A percentile compares a stretch with the other conserved stretches of the same genome.
Evolutionary conservation across 2,113 vertebrate species (phyloP).

Genomic region (Eretmodus cyanostictus): DNA sequence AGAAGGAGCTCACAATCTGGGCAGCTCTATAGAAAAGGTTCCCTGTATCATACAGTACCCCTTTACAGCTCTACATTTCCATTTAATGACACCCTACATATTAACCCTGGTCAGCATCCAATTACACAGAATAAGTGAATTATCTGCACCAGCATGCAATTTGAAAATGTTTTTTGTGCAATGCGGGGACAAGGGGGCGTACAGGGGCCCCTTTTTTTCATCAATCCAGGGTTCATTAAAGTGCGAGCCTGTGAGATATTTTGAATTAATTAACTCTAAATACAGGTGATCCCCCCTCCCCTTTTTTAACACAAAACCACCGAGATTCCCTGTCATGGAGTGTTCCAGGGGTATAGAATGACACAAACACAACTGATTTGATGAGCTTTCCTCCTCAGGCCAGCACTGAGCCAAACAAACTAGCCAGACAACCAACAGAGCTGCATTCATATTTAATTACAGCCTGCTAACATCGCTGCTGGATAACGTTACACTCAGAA

Average conservation of each 20-base stretch:
- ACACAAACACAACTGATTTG: constrained; percentile 68
- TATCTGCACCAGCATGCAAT: constrained; percentile 94
- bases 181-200: constrained; percentile 42
- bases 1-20: constrained; percentile 89
- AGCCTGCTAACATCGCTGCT: constrained; percentile 56
- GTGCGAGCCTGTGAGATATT: constrained; percentile 84
- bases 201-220: constrained; percentile 77
- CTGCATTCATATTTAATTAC: constrained; percentile 77
- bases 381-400: constrained; percentile 63
- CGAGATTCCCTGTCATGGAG: constrained; percentile 76
- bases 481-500: constrained; percentile 60
- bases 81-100: constrained; percentile 99
- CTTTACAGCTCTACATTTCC: constrained; percentile 99
- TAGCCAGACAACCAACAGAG: constrained; percentile 70
- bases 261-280: constrained; percentile 93
- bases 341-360: constrained; percentile 65
- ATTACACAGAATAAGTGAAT: constrained; percentile 99
- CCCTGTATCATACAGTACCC: constrained; percentile 97
- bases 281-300: constrained; percentile 79
- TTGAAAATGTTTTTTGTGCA: constrained; percentile 96
- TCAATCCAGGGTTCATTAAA: constrained; percentile 92
- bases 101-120: constrained; percentile 99
- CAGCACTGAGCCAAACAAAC: constrained; percentile 63
- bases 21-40: constrained; percentile 91
- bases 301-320: constrained; percentile 71